A percentile compares a stretch with the other conserved stretches of the same genome.
phyloP scores from a whole-genome alignment of 2,113 vertebrate species.

The Circaetus cinerascens region DNA sequence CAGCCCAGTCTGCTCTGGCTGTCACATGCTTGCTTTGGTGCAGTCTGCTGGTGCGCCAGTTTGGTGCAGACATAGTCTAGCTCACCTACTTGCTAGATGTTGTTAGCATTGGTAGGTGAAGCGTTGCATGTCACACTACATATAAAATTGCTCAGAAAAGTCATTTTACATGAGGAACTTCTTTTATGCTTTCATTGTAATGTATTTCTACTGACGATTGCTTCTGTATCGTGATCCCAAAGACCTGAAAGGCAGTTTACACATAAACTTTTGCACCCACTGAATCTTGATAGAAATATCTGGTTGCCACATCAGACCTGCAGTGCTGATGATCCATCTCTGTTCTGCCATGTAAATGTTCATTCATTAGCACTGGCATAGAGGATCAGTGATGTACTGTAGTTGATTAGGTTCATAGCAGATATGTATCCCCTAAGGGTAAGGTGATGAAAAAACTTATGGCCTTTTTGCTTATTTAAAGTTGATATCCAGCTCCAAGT shows the following conservation, averaged over 20 bases:
- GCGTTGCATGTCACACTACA: background rate
- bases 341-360: conserved; percentile 24
- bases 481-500: conserved; percentile 34
- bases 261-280: background rate
- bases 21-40: background rate
- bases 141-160: background rate
- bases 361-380: conserved; percentile 35
- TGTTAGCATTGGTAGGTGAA: background rate
- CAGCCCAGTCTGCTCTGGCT: background rate
- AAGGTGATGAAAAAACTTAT: conserved; percentile 31
- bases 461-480: conserved; percentile 53
- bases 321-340: conserved; percentile 40
- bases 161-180: background rate
- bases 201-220: background rate
- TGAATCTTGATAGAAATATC: conserved; percentile 27
- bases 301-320: background rate
- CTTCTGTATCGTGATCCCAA: conserved; percentile 22
- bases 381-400: background rate
- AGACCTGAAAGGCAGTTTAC: background rate
- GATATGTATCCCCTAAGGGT: background rate
- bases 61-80: background rate
- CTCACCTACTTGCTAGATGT: background rate
- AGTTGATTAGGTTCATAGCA: conserved; percentile 49
- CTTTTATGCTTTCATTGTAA: background rate
- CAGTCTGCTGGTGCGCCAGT: background rate